Conservation (phyloP, 2,113 vertebrate species). For the Gorsachius goisagi region DNA sequence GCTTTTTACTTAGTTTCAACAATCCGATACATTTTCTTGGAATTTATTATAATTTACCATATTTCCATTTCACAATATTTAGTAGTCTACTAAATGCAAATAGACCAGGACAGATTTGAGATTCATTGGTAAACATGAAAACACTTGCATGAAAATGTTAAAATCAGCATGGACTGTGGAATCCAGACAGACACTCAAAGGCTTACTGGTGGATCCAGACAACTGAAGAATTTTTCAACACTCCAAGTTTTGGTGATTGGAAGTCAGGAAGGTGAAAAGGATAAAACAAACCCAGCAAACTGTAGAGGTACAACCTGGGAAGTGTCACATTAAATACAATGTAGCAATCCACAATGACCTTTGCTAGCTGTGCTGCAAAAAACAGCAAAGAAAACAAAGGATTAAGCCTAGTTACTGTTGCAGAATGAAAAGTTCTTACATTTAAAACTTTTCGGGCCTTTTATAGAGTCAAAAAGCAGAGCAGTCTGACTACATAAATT, state of each 20-base stretch:
- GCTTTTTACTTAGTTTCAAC: not conserved
- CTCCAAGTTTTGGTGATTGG: not conserved
- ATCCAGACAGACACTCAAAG: not conserved
- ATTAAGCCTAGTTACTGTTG: not conserved
- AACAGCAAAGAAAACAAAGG: not conserved
- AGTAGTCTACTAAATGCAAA: not conserved
- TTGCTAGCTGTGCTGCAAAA: not conserved
- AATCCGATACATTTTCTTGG: not conserved
- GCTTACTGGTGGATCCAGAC: not conserved
- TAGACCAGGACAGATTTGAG: not conserved
- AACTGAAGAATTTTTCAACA: not conserved
- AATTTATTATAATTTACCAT: not conserved
- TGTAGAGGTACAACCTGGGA: not conserved
- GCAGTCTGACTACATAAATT: not conserved
- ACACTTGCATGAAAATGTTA: not conserved
- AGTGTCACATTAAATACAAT: fast-evolving
- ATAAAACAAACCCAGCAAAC: not conserved
- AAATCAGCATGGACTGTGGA: not conserved
- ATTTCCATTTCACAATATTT: not conserved
- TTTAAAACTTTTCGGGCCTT: not conserved
- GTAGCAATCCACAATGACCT: not conserved
- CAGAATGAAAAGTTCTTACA: not conserved
- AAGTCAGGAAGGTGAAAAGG: not conserved
- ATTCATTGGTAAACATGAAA: not conserved
- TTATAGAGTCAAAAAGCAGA: not conserved